Conservation (phyloP, 2,888 invertebrate species). For the Andrena minutula region DNA sequence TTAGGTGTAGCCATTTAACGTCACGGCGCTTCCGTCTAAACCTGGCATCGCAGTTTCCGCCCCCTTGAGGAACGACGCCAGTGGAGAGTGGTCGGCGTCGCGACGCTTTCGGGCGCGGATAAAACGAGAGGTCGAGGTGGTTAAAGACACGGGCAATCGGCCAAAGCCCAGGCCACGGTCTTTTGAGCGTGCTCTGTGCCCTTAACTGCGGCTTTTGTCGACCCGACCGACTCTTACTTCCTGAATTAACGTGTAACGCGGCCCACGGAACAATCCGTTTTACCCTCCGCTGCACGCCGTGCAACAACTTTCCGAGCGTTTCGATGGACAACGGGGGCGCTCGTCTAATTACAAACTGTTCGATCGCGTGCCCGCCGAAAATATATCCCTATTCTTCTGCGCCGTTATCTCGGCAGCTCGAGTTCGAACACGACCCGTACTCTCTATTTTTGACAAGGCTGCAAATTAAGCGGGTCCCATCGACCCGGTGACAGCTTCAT, state of each 20-base stretch:
- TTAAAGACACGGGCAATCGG: slow-evolving; percentile 73
- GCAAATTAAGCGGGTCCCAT: slow-evolving; percentile 21
- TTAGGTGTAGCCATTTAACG: slow-evolving; percentile 76
- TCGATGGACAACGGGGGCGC: neutral
- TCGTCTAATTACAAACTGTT: slow-evolving; percentile 33
- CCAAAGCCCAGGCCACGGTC: slow-evolving; percentile 61
- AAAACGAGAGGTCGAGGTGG: slow-evolving; percentile 24
- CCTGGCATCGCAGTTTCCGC: slow-evolving; percentile 62
- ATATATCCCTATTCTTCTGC: neutral
- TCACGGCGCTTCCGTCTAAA: slow-evolving; percentile 71
- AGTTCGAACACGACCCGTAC: neutral
- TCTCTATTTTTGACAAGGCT: neutral
- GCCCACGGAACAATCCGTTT: slow-evolving; percentile 45
- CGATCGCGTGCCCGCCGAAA: slow-evolving; percentile 11
- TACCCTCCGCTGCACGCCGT: neutral
- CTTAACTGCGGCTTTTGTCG: slow-evolving; percentile 59
- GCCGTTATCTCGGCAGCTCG: neutral
- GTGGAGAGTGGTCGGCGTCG: slow-evolving; percentile 29
- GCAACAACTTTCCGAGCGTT: neutral
- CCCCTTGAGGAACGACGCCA: slow-evolving; percentile 54
- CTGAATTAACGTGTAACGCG: slow-evolving; percentile 69
- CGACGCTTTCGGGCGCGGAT: slow-evolving; percentile 1
- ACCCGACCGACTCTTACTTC: slow-evolving; percentile 54
- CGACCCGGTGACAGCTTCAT: slow-evolving; percentile 11
- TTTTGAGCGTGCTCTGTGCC: slow-evolving; percentile 56